Conservation (phyloP, 2,797 vertebrate species). For the Oreochromis grahami region DNA sequence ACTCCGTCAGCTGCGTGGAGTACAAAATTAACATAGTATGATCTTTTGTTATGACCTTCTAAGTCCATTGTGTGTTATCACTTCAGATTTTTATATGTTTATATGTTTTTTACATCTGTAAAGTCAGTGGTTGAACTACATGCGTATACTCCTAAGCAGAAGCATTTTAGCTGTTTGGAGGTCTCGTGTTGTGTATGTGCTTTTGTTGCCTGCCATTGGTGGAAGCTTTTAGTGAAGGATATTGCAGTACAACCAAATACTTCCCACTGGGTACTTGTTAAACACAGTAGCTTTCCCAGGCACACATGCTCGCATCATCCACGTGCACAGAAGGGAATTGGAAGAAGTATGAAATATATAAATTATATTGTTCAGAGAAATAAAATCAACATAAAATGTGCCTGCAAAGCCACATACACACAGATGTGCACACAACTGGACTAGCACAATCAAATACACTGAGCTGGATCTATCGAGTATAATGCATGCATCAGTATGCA, state of each 20-base stretch:
- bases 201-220: background rate
- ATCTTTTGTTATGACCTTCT: background rate
- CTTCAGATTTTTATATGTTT: background rate
- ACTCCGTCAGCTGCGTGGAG: background rate
- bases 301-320: background rate
- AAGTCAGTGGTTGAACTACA: background rate
- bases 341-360: background rate
- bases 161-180: background rate
- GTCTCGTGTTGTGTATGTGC: background rate
- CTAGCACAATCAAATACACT: conserved; percentile 60
- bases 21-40: background rate
- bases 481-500: conserved; percentile 72
- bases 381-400: conserved; percentile 6
- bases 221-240: background rate
- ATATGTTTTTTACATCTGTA: background rate
- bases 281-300: background rate
- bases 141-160: background rate
- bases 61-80: background rate
- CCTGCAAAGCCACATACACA: background rate
- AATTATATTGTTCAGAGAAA: background rate
- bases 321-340: background rate
- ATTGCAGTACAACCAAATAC: background rate
- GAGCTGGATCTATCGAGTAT: conserved; percentile 57
- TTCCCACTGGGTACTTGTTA: background rate
- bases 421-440: background rate